phyloP scores from a whole-genome alignment of 2,113 vertebrate genomes.

The Hydrochoerus hydrochaeris region DNA sequence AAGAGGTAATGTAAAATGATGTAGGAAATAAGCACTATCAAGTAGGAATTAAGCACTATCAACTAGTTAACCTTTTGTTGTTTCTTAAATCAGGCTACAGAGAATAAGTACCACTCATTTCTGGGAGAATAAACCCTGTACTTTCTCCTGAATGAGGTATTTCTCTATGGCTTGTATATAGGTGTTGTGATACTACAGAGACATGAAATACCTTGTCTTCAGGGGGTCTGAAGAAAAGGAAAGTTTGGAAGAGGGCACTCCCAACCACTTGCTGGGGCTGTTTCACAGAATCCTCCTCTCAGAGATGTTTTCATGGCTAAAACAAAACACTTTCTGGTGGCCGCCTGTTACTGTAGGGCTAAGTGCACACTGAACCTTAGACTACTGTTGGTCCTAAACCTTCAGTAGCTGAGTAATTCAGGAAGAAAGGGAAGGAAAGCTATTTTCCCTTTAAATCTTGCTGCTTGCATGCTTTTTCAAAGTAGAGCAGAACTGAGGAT shows the following conservation, averaged over 20 bases:
- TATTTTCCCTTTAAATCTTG: neutral
- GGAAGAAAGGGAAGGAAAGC: neutral
- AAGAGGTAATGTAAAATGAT: conserved; percentile 7
- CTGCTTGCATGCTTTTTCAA: neutral
- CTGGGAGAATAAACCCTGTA: neutral
- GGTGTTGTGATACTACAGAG: neutral
- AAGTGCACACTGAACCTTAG: neutral
- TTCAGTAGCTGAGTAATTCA: neutral
- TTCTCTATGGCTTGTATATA: neutral
- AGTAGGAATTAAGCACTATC: neutral
- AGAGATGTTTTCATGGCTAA: neutral
- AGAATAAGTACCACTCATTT: neutral
- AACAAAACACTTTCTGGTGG: neutral
- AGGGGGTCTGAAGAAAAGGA: neutral
- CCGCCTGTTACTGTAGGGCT: neutral
- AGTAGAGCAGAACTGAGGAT: neutral
- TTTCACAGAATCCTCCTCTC: neutral
- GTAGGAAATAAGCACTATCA: neutral
- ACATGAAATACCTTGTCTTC: neutral
- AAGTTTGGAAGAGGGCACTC: neutral
- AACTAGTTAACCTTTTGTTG: neutral
- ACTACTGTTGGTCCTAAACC: neutral
- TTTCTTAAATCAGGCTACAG: neutral
- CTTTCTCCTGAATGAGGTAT: neutral
- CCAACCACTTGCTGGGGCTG: neutral